Base-by-base conservation (phyloP, 1,140 invertebrate species). In the Orchesella cincta region DNA sequence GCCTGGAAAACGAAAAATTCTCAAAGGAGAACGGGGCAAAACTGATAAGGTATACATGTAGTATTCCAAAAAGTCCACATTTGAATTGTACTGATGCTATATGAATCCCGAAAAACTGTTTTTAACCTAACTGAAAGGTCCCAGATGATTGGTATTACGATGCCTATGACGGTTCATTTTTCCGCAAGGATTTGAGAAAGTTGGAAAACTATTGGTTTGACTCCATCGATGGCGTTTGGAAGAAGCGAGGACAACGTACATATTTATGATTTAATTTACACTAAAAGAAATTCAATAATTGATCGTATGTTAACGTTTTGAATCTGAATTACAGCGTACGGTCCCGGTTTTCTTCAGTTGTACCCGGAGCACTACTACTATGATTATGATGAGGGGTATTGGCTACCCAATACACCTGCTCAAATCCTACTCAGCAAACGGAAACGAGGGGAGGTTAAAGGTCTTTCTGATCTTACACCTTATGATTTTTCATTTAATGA, bases 121-220 rank as follows among this genome's bases (percentile, higher is more conserved):
- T n/a, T n/a, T n/a, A n/a, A n/a, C n/a, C n/a, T 46, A 46, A 46
- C 39, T 46, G 8, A 14, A n/a, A 57, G 54, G 54, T 57, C 18
- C 74, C 74, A 14, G 57, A 75, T 28, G 74, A 75, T 29, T 75
- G 34, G 26, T 75, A 75, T 31, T 75, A 64, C 39, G 74, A 75
- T 23, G 74, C 57, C 16, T 5, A 39, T 33, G 74, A 75, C 28
- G 74, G 74, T 12, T 64, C 34, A 35, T 75, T 75, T 39, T 28
- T 75, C 34, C 52, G n/a, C 33, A 75, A 75, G 39, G 64, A 64
- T 74, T 5, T 20, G 12, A 5, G 23, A 5, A 75, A 67, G 18
- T 23, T 67, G 23, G 20, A n/a, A 0, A 23, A 62, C 18, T 75
- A 75, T 67, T 71, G 67, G 34, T 57, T 18, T 57, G 54, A 57